Evolutionary conservation across 2,797 vertebrate species (phyloP), one percentile per base, ranked within the genome.

Genomic region (Lophius americanus): DNA sequence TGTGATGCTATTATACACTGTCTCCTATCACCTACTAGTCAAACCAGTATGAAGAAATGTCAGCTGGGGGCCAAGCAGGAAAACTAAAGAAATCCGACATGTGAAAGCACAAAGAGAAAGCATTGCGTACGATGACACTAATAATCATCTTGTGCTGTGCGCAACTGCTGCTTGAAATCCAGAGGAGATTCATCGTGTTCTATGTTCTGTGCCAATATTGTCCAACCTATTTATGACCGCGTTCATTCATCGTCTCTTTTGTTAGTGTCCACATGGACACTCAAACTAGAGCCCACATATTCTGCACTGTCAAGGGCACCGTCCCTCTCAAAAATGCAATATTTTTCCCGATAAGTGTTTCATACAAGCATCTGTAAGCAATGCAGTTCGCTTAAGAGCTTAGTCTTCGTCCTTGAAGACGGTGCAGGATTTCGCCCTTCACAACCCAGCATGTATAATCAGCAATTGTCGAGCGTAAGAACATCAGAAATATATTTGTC

Each of bases 241-340:
- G 3, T 42, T 73, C 49, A 11, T 49, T 73, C 62, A 60, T 63
- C 73, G 61, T 75, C 50, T 71, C n/a, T 64, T 35, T 56, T 55
- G 68, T 64, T 53, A 59, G 23, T 70, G 68, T 81, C 71, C 61
- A 74, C 6, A 41, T 48, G 73, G 32, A 42, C 59, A 81, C 83
- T 89, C 57, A 85, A 70, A 81, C 78, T 23, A 51, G 38, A 76
- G 64, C 60, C 50, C 56, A 54, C 54, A 76, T 68, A 38, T 72
- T 64, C 55, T 55, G 53, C 42, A 47, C 62, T 46, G 56, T 60
- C 87, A 90, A 91, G 87, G 89, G 77, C 81, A 42, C 48, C 58
- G 2, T 79, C 46, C 56, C 79, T 86, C 85, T 85, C 76, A 85
- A 10, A 61, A 43, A n/a, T 13, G 43, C 38, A 54, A 42, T 49